These are phyloP conservation scores for Rhagoletis zephyria DNA, from an alignment of 1,140 invertebrate genomes.

Conservation along the genomic window DNA sequence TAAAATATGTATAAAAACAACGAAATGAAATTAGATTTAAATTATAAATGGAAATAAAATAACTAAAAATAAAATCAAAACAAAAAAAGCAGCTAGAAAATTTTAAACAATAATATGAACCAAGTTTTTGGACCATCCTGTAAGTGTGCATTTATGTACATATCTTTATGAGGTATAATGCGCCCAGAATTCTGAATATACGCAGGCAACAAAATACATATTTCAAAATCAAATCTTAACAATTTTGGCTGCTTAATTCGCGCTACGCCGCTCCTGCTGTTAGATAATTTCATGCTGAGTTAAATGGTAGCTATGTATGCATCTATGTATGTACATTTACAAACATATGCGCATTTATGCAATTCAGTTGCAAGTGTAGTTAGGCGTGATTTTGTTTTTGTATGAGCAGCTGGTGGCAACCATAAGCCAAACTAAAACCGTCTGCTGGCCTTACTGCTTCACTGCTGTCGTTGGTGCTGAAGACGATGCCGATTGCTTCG, in stretches of 20 bases:
- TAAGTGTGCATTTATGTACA: no score
- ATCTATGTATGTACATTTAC: background rate
- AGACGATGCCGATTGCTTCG: no score
- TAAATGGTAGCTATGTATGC: no score
- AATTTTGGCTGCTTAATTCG: background rate
- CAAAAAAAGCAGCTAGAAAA: no score
- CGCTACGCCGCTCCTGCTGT: background rate
- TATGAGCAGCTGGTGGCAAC: slow-evolving; percentile 33
- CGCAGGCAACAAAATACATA: background rate
- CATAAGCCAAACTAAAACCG: background rate
- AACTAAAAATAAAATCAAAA: no score
- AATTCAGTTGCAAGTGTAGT: background rate
- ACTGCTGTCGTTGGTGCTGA: background rate
- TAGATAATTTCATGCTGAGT: slow-evolving; percentile 35
- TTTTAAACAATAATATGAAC: no score
- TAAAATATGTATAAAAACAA: no score
- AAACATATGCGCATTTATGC: background rate
- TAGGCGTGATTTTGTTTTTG: background rate
- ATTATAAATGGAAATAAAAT: no score
- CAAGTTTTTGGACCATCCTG: no score
- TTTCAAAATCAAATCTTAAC: background rate
- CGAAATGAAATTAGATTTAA: no score
- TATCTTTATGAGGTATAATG: background rate
- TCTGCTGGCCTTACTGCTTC: background rate
- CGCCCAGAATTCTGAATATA: background rate